These are phyloP conservation scores for Microchirus variegatus DNA, from an alignment of 2,797 vertebrate species.

Conservation along the genomic window DNA sequence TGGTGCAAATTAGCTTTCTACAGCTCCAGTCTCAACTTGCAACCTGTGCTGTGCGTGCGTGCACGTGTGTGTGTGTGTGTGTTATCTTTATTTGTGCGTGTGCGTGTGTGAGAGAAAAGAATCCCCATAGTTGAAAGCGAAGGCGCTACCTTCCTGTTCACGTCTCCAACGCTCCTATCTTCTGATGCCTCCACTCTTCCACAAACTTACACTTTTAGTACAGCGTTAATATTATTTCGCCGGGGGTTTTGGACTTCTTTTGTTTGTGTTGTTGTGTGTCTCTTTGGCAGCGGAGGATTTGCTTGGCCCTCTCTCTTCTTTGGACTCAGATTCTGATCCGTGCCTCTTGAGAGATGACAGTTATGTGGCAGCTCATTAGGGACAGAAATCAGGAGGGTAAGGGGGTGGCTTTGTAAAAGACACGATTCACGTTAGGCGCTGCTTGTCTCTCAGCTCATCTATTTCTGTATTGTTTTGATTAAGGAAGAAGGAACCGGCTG, in stretches of 20 bases:
- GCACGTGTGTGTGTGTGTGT: constrained; percentile 10
- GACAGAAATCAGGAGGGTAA: constrained; percentile 53
- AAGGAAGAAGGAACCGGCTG: constrained; percentile 13
- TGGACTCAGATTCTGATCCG: constrained; percentile 57
- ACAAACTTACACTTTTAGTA: constrained; percentile 63
- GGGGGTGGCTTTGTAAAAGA: constrained; percentile 26
- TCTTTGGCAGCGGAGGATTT: constrained; percentile 49
- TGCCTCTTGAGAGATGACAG: constrained; percentile 51
- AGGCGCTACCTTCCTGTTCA: constrained; percentile 50
- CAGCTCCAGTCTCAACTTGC: constrained; percentile 76
- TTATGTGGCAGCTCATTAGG: constrained; percentile 63
- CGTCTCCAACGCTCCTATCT: constrained; percentile 35
- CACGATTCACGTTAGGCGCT: constrained; percentile 44
- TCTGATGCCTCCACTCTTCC: constrained; percentile 53
- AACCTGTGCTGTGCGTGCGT: constrained; percentile 42
- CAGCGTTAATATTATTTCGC: constrained; percentile 31
- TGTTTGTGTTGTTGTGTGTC: constrained; percentile 28
- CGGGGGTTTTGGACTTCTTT: constrained; percentile 38
- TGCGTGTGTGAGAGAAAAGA: constrained; percentile 29
- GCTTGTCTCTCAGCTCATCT: constrained; percentile 41
- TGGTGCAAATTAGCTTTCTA: constrained; percentile 81
- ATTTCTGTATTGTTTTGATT: constrained; percentile 27
- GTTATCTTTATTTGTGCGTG: background rate
- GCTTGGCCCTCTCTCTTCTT: constrained; percentile 7
- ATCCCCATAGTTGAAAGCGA: constrained; percentile 67